Conservation (phyloP, 1,140 invertebrate species). For the Diuraphis noxia region DNA sequence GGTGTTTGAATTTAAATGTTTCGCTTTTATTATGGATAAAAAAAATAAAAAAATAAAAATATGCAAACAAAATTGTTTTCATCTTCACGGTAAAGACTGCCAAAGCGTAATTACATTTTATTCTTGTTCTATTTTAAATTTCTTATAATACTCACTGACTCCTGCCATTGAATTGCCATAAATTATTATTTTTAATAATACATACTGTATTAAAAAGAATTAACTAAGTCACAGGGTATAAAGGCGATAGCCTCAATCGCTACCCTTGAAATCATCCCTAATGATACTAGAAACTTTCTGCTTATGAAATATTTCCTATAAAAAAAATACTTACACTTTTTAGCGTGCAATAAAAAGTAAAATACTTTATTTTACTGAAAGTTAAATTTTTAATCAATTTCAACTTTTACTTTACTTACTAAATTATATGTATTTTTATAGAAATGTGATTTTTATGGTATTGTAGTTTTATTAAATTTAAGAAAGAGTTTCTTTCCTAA, state of each 20-base stretch:
- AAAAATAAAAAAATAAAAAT: too few species aligned
- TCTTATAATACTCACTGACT: not conserved
- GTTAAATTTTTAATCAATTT: not conserved
- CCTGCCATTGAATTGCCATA: not conserved
- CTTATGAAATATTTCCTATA: not conserved
- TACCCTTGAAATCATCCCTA: not conserved
- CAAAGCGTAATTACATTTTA: not conserved
- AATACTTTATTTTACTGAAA: not conserved
- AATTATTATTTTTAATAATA: not conserved
- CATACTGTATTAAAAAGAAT: not conserved
- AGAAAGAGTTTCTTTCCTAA: not conserved
- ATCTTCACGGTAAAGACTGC: not conserved
- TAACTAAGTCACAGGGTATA: not conserved
- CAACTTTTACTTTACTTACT: not conserved
- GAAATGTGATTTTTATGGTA: conserved; percentile 20
- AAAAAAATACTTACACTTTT: not conserved
- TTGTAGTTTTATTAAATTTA: not conserved
- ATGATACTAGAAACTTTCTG: not conserved
- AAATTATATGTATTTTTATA: conserved; percentile 24
- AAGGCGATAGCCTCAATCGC: fast-evolving
- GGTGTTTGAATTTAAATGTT: not conserved
- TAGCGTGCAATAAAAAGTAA: not conserved
- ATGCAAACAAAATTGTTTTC: not conserved
- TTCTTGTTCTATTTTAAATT: not conserved
- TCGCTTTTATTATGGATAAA: not conserved